A percentile compares a stretch with the other conserved stretches of the same genome.
Conservation (phyloP, 2,888 invertebrate species). For the Mantis religiosa region DNA sequence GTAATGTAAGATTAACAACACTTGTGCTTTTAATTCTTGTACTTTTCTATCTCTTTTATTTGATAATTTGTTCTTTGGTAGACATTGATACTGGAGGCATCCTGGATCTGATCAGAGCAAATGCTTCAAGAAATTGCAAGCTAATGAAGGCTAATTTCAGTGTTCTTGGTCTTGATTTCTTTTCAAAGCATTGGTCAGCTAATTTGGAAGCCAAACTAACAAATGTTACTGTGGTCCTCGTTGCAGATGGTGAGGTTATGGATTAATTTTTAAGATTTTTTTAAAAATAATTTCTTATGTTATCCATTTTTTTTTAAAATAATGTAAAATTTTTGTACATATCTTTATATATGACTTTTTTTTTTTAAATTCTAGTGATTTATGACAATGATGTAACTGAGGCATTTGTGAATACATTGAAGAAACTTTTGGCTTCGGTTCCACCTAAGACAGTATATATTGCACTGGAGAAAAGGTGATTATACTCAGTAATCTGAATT, state of each 20-base stretch:
- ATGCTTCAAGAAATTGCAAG: slow-evolving; percentile 61
- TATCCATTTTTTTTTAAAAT: not conserved
- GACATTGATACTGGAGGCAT: slow-evolving; percentile 75
- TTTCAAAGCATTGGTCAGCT: slow-evolving; percentile 52
- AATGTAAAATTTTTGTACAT: not conserved
- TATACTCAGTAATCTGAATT: not conserved
- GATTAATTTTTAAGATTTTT: not conserved
- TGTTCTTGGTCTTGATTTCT: slow-evolving; percentile 68
- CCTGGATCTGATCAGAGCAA: slow-evolving; percentile 64
- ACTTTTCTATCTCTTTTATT: not conserved
- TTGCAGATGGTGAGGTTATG: slow-evolving; percentile 70
- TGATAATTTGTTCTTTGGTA: slow-evolving; percentile 41
- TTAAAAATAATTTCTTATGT: not conserved
- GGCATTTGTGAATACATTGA: slow-evolving; percentile 69
- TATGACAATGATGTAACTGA: slow-evolving; percentile 80
- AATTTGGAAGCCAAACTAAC: slow-evolving; percentile 54
- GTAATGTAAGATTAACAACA: not conserved
- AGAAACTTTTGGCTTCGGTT: slow-evolving; percentile 58
- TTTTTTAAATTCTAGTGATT: slow-evolving; percentile 60
- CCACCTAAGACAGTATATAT: slow-evolving; percentile 64
- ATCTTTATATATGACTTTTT: slow-evolving; percentile 28
- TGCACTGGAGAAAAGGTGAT: slow-evolving; percentile 69
- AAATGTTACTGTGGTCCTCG: slow-evolving; percentile 63
- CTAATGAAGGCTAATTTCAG: slow-evolving; percentile 57
- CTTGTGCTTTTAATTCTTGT: not conserved